These are phyloP conservation scores for Melanotaenia duboulayi DNA, from an alignment of 2,113 vertebrate genomes.

Conservation along the genomic window DNA sequence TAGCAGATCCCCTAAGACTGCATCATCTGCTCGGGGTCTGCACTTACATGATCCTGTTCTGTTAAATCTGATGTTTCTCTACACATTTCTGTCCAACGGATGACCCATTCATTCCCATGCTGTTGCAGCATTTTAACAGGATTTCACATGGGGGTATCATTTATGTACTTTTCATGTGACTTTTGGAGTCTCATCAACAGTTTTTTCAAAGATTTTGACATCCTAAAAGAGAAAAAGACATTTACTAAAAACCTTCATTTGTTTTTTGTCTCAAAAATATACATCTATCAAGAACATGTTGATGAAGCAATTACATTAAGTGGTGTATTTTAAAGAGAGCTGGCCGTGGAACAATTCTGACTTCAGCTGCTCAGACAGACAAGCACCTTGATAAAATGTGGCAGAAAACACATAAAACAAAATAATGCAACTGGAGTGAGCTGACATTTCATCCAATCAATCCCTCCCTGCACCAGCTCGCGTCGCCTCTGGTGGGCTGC, in stretches of 20 bases:
- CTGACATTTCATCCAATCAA: neutral
- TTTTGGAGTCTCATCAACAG: constrained; percentile 30
- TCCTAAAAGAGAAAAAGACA: constrained; percentile 9
- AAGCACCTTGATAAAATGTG: neutral
- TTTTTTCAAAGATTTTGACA: constrained; percentile 18
- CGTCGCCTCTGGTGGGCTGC: constrained; percentile 10
- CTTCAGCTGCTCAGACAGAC: neutral
- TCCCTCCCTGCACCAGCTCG: neutral
- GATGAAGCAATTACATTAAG: neutral
- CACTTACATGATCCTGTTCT: too few species aligned
- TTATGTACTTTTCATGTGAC: neutral
- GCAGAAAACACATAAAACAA: neutral
- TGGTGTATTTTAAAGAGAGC: neutral
- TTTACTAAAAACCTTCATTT: neutral
- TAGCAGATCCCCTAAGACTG: constrained; percentile 24
- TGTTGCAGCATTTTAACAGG: constrained; percentile 1
- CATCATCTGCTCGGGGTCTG: constrained; percentile 19
- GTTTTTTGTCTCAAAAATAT: neutral
- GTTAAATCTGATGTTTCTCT: constrained; percentile 14
- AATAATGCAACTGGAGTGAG: neutral
- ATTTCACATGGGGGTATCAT: neutral
- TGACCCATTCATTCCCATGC: neutral
- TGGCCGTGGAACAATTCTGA: neutral
- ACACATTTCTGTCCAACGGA: constrained; percentile 10
- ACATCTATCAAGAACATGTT: neutral